phyloP scores from a whole-genome alignment of 2,113 vertebrate genomes.

The Sterrhoptilus dennistouni region DNA sequence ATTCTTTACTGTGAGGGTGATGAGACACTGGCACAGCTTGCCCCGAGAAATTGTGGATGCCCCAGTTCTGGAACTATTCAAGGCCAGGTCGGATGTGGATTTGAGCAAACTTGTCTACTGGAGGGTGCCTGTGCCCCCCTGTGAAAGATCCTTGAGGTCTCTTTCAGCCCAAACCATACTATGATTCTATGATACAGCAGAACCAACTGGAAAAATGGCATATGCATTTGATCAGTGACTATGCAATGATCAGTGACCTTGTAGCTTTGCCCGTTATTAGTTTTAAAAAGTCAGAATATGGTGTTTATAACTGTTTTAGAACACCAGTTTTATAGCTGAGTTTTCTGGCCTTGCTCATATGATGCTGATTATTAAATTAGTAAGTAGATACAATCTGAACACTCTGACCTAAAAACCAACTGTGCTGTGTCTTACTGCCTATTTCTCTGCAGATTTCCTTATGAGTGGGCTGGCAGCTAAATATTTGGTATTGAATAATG shows the following conservation, averaged over 20 bases:
- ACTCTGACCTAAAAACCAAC: conserved; percentile 9
- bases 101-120: neutral
- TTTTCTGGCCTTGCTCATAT: conserved; percentile 16
- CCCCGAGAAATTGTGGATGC: neutral
- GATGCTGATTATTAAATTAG: neutral
- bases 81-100: neutral
- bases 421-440: neutral
- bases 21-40: neutral
- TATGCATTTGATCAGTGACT: neutral
- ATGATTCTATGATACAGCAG: neutral
- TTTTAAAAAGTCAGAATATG: neutral
- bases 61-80: neutral
- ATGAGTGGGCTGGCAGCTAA: conserved; percentile 51
- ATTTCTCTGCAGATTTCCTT: conserved; percentile 25
- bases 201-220: conserved; percentile 8
- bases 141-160: no score
- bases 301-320: conserved; percentile 11
- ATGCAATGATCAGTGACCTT: neutral
- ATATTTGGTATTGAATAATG: conserved; percentile 47
- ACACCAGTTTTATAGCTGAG: conserved; percentile 6
- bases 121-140: neutral
- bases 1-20: neutral
- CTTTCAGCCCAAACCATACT: neutral
- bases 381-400: neutral
- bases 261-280: conserved; percentile 34